Conservation (phyloP, 2,797 vertebrate species). For the Clamator glandarius region DNA sequence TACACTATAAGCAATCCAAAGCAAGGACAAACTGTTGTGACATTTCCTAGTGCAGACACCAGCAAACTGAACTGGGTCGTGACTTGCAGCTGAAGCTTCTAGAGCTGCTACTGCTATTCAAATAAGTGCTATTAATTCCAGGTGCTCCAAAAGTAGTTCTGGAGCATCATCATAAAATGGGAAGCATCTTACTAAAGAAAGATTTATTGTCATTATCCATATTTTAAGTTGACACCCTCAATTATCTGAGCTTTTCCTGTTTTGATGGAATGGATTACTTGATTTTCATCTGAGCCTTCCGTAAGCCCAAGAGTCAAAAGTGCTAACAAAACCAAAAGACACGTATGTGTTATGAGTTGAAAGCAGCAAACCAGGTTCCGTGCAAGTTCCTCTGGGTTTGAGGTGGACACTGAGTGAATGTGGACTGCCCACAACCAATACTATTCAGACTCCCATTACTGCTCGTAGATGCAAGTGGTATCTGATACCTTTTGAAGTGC, state of each 20-base stretch:
- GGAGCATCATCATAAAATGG: background rate
- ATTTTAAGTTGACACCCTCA: background rate
- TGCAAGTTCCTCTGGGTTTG: background rate
- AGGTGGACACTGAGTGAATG: accelerated
- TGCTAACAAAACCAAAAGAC: background rate
- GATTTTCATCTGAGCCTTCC: background rate
- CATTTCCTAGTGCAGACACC: background rate
- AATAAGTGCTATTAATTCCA: background rate
- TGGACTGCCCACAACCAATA: background rate
- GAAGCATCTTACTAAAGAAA: background rate
- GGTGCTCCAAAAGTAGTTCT: background rate
- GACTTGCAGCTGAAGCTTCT: background rate
- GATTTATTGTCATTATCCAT: background rate
- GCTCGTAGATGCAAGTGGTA: background rate
- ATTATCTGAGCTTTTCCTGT: background rate
- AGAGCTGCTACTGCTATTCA: background rate
- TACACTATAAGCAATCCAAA: background rate
- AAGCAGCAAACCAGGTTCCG: background rate
- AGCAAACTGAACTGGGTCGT: background rate
- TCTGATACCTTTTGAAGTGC: background rate
- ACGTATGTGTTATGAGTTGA: background rate
- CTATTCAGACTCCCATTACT: background rate
- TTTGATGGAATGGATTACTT: background rate
- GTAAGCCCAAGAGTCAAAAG: background rate
- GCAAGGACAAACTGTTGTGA: background rate